These are phyloP conservation scores for Ceryle rudis DNA, from an alignment of 2,797 vertebrate genomes.

Conservation along the genomic window DNA sequence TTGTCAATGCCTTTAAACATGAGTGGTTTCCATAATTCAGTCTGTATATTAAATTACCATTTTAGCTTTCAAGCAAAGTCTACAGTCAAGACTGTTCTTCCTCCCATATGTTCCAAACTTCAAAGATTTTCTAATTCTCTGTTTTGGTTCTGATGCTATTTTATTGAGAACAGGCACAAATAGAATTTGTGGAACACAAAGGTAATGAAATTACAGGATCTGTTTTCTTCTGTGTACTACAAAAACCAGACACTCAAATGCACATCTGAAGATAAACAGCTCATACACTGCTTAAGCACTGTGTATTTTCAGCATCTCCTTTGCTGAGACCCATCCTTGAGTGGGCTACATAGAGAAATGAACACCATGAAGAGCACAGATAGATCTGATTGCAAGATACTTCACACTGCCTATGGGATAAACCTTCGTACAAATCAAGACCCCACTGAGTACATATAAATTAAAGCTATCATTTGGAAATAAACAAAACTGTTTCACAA, in stretches of 20 bases:
- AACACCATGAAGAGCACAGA: not conserved
- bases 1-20: not conserved
- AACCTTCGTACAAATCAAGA: not conserved
- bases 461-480: not conserved
- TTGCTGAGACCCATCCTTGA: not conserved
- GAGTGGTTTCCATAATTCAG: not conserved
- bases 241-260: constrained; percentile 21
- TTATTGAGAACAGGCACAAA: constrained; percentile 44
- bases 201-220: constrained; percentile 40
- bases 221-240: constrained; percentile 1
- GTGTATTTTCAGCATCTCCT: constrained; percentile 1
- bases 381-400: not conserved
- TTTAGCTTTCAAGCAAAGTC: not conserved
- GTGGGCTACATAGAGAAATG: not conserved
- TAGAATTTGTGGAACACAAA: constrained; percentile 9
- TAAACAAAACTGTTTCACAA: not conserved
- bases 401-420: constrained; percentile 18
- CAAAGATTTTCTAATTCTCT: constrained; percentile 42
- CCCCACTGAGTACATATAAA: not conserved
- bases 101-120: constrained; percentile 27
- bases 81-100: not conserved
- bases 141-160: not conserved
- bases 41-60: not conserved
- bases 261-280: constrained; percentile 23
- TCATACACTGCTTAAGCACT: not conserved